Percentiles rank a stretch among this genome's conserved stretches.
Conservation (phyloP, 2,113 vertebrate species). For the Notothenia rossii region DNA sequence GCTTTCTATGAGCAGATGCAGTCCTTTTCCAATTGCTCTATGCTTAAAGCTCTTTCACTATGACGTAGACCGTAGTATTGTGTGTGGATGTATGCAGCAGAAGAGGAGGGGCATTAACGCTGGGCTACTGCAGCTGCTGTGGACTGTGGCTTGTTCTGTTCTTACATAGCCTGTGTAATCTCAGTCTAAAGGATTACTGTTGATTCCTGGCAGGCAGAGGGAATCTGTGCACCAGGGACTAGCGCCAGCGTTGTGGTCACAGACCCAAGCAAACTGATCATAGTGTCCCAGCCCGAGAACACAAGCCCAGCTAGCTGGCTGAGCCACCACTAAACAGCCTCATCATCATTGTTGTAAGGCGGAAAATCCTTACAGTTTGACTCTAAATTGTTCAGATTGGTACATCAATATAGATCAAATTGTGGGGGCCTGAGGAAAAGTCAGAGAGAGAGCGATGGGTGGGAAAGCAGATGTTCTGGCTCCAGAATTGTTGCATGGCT, state of each 20-base stretch:
- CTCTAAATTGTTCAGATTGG: constrained; percentile 33
- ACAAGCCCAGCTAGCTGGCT: constrained; percentile 36
- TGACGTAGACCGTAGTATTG: background rate
- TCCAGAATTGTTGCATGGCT: constrained; percentile 77
- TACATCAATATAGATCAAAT: constrained; percentile 59
- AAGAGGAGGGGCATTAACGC: constrained; percentile 33
- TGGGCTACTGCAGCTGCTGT: constrained; percentile 67
- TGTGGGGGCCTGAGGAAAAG: constrained; percentile 47
- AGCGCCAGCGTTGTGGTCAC: constrained; percentile 70
- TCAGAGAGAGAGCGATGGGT: constrained; percentile 45
- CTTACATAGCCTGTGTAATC: constrained; percentile 79
- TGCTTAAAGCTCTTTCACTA: constrained; percentile 9
- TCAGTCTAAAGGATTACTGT: constrained; percentile 83
- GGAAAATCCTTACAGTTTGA: background rate
- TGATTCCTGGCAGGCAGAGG: constrained; percentile 79
- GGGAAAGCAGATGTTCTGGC: constrained; percentile 83
- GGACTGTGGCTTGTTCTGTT: constrained; percentile 73
- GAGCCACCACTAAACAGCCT: constrained; percentile 49
- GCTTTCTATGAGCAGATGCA: constrained; percentile 8
- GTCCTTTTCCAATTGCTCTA: background rate
- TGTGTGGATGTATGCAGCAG: constrained; percentile 44
- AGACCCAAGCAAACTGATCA: constrained; percentile 71
- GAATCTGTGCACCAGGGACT: constrained; percentile 77
- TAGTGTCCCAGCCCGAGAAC: constrained; percentile 54
- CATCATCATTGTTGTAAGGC: constrained; percentile 40